Conservation (phyloP, 2,888 invertebrate species). For the Drosophila testacea region DNA sequence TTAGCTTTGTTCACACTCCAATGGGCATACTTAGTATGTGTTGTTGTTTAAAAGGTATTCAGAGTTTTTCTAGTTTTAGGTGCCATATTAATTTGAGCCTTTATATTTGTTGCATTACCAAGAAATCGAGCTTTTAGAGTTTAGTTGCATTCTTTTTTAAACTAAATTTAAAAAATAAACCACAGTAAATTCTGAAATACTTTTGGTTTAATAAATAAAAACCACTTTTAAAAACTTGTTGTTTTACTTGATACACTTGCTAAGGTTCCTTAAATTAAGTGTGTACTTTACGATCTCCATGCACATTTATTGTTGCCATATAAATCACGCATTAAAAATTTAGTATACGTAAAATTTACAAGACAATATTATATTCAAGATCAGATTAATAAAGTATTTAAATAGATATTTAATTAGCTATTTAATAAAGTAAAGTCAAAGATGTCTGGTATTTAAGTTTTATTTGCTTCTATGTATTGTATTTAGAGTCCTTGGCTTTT, state of each 20-base stretch:
- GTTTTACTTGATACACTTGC: not conserved
- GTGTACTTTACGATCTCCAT: not conserved
- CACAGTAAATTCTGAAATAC: not conserved
- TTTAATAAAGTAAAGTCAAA: not conserved
- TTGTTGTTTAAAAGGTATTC: conserved; percentile 6
- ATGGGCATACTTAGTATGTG: conserved; percentile 10
- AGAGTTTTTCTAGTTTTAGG: not conserved
- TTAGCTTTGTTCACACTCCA: conserved; percentile 19
- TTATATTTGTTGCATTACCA: not conserved
- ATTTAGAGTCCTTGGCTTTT: too few species aligned
- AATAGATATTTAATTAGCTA: not conserved
- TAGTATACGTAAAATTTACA: too few species aligned
- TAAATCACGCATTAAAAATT: too few species aligned
- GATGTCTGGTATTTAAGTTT: too few species aligned
- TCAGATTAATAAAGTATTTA: not conserved
- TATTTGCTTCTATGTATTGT: too few species aligned
- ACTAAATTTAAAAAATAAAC: not conserved
- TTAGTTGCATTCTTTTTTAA: not conserved
- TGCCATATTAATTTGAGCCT: not conserved
- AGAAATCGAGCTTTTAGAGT: not conserved
- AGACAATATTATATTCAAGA: not conserved
- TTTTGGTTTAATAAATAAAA: not conserved
- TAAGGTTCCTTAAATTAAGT: too few species aligned
- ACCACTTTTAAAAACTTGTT: too few species aligned
- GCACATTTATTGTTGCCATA: too few species aligned